phyloP scores from a whole-genome alignment of 1,140 invertebrate species.

The Dreissena rostriformis region DNA sequence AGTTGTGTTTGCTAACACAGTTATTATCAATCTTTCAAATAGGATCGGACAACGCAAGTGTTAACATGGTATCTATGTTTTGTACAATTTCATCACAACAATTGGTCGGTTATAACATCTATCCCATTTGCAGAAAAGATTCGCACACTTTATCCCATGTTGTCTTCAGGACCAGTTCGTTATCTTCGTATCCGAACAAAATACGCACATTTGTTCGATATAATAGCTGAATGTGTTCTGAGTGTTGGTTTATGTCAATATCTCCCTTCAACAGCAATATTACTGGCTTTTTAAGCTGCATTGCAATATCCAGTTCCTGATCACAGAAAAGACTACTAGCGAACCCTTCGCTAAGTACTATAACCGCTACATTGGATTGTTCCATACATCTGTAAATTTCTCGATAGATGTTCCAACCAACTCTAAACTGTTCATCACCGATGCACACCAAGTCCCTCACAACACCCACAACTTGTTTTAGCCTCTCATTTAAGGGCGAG shows the following conservation, averaged over 20 bases:
- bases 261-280: slow-evolving; percentile 19
- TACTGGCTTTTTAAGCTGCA: not conserved
- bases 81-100: no score
- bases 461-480: not conserved
- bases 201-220: not conserved
- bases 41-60: no score
- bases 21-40: no score
- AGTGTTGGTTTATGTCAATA: not conserved
- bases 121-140: slow-evolving; percentile 7
- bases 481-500: not conserved
- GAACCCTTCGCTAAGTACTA: not conserved
- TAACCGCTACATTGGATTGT: not conserved
- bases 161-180: not conserved
- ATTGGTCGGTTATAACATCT: no score
- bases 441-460: not conserved
- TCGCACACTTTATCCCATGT: slow-evolving; percentile 13
- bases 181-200: not conserved
- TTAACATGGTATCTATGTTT: no score
- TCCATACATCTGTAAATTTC: not conserved
- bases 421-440: not conserved
- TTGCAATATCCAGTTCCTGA: slow-evolving; percentile 1
- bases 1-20: no score
- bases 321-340: not conserved
- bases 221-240: not conserved
- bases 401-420: not conserved